A percentile compares a stretch with the other conserved stretches of the same genome.
Evolutionary conservation across 2,113 vertebrate species (phyloP).

Genomic region (Poeciliopsis occidentalis): DNA sequence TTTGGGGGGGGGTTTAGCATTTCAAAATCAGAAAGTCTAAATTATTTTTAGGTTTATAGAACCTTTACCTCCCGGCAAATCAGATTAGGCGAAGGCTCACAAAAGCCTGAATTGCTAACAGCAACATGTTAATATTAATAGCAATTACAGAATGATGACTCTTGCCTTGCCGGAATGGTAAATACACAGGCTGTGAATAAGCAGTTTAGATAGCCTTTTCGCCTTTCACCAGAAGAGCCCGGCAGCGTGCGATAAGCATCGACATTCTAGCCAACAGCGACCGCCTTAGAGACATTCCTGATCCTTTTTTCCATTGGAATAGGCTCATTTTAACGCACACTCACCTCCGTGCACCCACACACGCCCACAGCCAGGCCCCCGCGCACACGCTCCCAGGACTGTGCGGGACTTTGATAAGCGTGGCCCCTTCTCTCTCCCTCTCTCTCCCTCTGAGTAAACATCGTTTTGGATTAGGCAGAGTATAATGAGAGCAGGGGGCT

Average conservation of each 20-base stretch:
- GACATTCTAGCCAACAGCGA: slow-evolving; percentile 76
- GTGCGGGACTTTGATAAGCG: slow-evolving; percentile 75
- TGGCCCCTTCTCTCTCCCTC: slow-evolving; percentile 50
- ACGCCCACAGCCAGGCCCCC: slow-evolving; percentile 31
- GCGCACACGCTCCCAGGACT: slow-evolving; percentile 61
- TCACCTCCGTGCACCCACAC: slow-evolving; percentile 40
- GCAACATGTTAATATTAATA: slow-evolving; percentile 54
- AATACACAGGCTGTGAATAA: slow-evolving; percentile 67
- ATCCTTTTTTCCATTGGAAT: slow-evolving; percentile 79
- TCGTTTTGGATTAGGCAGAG: slow-evolving; percentile 81
- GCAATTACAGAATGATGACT: slow-evolving; percentile 62
- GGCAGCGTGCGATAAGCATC: slow-evolving; percentile 74
- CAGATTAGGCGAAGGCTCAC: slow-evolving; percentile 13
- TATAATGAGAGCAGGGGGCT: slow-evolving; percentile 83
- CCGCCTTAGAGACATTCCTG: slow-evolving; percentile 75
- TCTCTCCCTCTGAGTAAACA: slow-evolving; percentile 79
- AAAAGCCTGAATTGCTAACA: slow-evolving; percentile 51
- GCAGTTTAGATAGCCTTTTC: slow-evolving; percentile 70
- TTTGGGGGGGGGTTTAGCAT: no score
- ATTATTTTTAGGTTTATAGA: slow-evolving; percentile 11
- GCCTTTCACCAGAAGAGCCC: slow-evolving; percentile 68
- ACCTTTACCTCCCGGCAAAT: slow-evolving; percentile 15
- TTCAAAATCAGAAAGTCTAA: slow-evolving; percentile 17
- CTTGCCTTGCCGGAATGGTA: slow-evolving; percentile 45
- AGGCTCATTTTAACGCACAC: slow-evolving; percentile 71